phyloP scores from a whole-genome alignment of 2,888 invertebrate genomes.

The Boloria euphrosyne region DNA sequence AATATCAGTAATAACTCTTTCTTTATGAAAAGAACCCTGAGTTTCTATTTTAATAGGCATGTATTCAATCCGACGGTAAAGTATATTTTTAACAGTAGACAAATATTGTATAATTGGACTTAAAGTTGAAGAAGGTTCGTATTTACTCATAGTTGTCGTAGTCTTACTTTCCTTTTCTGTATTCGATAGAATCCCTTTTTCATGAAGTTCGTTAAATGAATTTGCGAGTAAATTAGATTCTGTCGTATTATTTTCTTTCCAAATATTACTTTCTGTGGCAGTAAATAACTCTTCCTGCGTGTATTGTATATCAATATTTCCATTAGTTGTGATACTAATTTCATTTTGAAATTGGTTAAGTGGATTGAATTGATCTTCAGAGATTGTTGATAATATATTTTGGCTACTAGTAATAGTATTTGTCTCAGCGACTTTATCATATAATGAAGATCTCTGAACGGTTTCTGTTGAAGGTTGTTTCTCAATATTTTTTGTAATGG shows the following conservation, averaged over 20 bases:
- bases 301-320: too few relatives aligned
- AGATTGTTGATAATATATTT: conserved; percentile 1
- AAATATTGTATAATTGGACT: not conserved
- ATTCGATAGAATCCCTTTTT: too few relatives aligned
- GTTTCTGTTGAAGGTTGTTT: not conserved
- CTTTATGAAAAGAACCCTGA: not conserved
- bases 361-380: too few relatives aligned
- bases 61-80: not conserved
- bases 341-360: too few relatives aligned
- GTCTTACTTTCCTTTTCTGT: not conserved
- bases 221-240: too few relatives aligned
- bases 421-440: not conserved
- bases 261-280: too few relatives aligned
- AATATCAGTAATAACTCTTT: not conserved
- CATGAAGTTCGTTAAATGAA: too few relatives aligned
- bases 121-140: not conserved
- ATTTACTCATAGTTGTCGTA: not conserved
- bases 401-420: not conserved
- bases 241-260: too few relatives aligned
- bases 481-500: not conserved
- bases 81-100: conserved; percentile 1
- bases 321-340: too few relatives aligned
- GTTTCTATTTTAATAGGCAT: not conserved
- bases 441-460: not conserved
- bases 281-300: too few relatives aligned